phyloP scores from a whole-genome alignment of 2,797 vertebrate species.

The Centropyge bicolor region DNA sequence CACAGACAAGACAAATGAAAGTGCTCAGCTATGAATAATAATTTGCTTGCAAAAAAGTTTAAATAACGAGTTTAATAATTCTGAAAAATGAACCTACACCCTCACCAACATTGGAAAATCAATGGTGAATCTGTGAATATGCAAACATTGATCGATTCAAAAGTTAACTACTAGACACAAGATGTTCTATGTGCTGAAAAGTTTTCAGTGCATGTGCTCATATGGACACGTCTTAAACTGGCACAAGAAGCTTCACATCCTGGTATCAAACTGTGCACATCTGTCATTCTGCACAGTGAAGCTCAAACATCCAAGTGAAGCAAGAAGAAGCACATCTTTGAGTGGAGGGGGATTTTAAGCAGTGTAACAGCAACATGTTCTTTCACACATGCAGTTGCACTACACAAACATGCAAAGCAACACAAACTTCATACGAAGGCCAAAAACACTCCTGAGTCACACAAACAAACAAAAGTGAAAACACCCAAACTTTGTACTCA shows the following conservation, averaged over 20 bases:
- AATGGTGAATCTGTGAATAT: neutral
- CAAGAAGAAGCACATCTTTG: neutral
- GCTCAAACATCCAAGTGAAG: neutral
- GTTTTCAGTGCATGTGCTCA: neutral
- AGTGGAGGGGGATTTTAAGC: no score
- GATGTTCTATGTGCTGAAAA: neutral
- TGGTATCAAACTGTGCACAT: neutral
- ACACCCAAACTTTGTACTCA: constrained; percentile 50
- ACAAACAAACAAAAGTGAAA: constrained; percentile 24
- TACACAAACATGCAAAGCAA: neutral
- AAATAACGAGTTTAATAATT: neutral
- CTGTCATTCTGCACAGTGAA: neutral
- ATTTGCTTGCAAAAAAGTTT: neutral
- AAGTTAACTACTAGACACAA: neutral
- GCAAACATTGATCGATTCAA: neutral
- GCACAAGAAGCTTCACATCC: neutral
- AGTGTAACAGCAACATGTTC: neutral
- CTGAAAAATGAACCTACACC: neutral
- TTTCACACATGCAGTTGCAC: neutral
- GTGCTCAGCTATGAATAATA: neutral
- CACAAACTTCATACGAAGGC: neutral
- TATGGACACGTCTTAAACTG: neutral
- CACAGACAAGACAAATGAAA: neutral
- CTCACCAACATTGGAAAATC: neutral
- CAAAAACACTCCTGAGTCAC: neutral